Conservation (phyloP, 2,888 invertebrate genomes). For the Conus canariensis region DNA sequence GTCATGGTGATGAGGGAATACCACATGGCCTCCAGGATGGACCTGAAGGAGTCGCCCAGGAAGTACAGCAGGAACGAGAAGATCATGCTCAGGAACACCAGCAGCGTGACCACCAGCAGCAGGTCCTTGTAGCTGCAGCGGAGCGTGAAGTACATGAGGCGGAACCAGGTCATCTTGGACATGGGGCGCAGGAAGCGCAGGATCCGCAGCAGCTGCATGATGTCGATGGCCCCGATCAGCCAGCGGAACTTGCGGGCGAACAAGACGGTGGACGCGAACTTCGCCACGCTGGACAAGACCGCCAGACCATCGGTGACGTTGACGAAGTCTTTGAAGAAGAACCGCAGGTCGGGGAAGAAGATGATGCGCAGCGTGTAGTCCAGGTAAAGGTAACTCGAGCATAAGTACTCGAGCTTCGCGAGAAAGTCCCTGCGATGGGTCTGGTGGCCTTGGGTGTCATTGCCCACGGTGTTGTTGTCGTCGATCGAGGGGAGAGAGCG, state of each 20-base stretch:
- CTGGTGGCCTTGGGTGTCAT: neutral
- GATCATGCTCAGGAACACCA: neutral
- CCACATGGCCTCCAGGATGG: conserved; percentile 44
- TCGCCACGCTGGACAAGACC: conserved; percentile 47
- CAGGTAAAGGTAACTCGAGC: conserved; percentile 61
- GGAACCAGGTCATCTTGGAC: conserved; percentile 65
- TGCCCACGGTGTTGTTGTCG: no score
- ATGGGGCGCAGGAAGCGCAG: conserved; percentile 63
- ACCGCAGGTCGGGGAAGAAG: conserved; percentile 56
- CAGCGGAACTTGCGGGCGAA: fast-evolving
- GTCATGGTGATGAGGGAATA: conserved; percentile 49
- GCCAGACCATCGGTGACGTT: conserved; percentile 66
- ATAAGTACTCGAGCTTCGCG: neutral
- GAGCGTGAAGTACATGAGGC: conserved; percentile 67
- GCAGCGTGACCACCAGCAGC: conserved; percentile 59
- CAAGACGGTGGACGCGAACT: neutral
- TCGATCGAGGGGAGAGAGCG: no score
- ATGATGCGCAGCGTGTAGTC: conserved; percentile 63
- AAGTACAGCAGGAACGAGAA: conserved; percentile 39
- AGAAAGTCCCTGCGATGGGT: no score
- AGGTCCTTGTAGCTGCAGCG: conserved; percentile 66
- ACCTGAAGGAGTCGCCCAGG: conserved; percentile 27
- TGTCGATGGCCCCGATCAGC: conserved; percentile 55
- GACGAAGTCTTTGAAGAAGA: conserved; percentile 59
- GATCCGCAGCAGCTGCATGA: conserved; percentile 64